Base-by-base conservation (phyloP, 2,797 vertebrate genomes). In the Psittacula derbiana region DNA sequence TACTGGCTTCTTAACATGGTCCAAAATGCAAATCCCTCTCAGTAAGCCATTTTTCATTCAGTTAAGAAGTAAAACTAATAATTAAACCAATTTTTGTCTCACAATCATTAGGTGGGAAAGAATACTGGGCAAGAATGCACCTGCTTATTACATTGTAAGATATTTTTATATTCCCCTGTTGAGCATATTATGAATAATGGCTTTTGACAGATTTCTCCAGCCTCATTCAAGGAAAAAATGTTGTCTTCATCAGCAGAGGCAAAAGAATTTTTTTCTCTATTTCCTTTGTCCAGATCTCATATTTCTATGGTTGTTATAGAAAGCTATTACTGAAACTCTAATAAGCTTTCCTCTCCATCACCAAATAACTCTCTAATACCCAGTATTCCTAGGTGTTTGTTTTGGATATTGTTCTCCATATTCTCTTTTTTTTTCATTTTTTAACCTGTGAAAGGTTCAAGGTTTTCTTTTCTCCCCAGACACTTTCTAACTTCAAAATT, bases 301-400 rank as follows among this genome's bases (percentile, higher is more conserved):
- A 94, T 94, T 93, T 93, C 49, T 92, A 55, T 80, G 90, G 78
- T 91, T 96, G 92, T 86, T 91, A 95, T 80, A 93, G 93, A 95
- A 96, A 95, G 86, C 74, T 95, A 78, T 95, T 95, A 92, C 90
- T 82, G 80, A 74, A 92, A 88, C 57, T 95, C 74, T 67, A 92
- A 80, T 96, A 96, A 88, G 80, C 88, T 96, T 93, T 85, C 80
- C 89, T 80, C 73, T 90, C 88, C 71, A 86, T 95, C 94, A 96
- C 46, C 64, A 94, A 95, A 82, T 93, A 96, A 90, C 44, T 64
- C 70, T 62, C 57, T 92, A 88, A 95, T 89, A 93, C 67, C 61
- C 86, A 67, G 66, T 93, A 76, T 88, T 93, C 70, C 67, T 94
- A 79, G 38, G 23, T 94, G 83, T 93, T 96, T 96, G 88, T 18